These are phyloP conservation scores for Drosophila serrata DNA, from an alignment of 1,140 invertebrate species.

Conservation along the genomic window DNA sequence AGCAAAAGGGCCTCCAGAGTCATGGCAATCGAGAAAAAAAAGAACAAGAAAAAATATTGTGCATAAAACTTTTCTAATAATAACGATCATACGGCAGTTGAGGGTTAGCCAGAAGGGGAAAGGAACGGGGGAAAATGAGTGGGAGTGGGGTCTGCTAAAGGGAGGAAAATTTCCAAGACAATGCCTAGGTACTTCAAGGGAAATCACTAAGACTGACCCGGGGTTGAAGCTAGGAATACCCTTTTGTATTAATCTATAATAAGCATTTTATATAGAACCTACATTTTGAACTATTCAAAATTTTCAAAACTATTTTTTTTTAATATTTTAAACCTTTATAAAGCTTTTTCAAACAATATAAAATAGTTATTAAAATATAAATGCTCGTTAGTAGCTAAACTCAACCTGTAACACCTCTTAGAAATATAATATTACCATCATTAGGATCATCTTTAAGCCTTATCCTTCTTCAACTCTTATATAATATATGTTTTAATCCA, in stretches of 20 bases:
- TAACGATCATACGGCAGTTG: slow-evolving; percentile 45
- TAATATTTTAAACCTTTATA: no score
- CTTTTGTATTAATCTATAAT: neutral
- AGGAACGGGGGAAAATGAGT: no score
- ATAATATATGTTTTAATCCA: neutral
- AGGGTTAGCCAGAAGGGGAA: neutral
- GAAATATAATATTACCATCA: neutral
- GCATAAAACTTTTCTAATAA: slow-evolving; percentile 60
- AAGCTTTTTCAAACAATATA: no score
- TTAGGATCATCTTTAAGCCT: neutral
- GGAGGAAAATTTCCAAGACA: slow-evolving; percentile 34
- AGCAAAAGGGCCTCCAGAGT: neutral
- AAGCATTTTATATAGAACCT: neutral
- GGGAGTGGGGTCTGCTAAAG: neutral
- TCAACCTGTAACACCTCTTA: neutral
- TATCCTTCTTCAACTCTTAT: neutral
- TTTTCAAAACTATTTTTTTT: neutral
- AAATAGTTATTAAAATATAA: no score
- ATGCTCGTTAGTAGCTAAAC: neutral
- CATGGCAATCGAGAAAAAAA: slow-evolving; percentile 37
- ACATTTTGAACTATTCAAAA: neutral
- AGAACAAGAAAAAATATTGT: slow-evolving; percentile 52
- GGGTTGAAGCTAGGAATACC: neutral
- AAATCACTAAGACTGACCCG: neutral
- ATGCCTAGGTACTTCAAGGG: slow-evolving; percentile 27